Percentiles rank a stretch among this genome's conserved stretches.
These are phyloP conservation scores for Drosophila demipolita DNA, from an alignment of 2,888 invertebrate genomes.

Conservation along the genomic window DNA sequence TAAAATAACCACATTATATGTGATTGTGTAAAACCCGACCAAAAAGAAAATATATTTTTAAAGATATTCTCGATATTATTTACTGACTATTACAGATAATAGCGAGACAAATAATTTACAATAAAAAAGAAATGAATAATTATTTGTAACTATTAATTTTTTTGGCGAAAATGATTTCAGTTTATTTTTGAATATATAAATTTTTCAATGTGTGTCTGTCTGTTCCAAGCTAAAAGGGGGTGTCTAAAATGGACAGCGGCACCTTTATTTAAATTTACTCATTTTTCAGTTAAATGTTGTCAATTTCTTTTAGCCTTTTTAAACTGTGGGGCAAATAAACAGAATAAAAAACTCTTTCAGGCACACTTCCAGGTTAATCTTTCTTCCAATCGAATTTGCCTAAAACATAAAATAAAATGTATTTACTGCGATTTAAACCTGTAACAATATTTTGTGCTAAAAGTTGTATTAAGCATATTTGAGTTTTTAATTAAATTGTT, in stretches of 20 bases:
- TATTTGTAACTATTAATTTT: not conserved
- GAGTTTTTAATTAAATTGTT: not conserved
- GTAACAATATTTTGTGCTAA: not conserved
- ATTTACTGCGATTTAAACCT: not conserved
- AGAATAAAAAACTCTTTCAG: not conserved
- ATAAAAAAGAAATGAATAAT: not conserved
- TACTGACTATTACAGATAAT: not conserved
- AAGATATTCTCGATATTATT: not conserved
- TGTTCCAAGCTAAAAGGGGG: not conserved
- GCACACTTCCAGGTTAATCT: too few species aligned
- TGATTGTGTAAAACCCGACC: too few species aligned
- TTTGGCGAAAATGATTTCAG: not conserved
- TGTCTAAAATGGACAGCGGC: not conserved
- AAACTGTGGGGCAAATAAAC: not conserved
- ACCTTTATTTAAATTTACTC: slow-evolving; percentile 29
- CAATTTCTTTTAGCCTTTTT: not conserved
- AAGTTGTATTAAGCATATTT: not conserved
- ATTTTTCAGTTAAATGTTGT: slow-evolving; percentile 13
- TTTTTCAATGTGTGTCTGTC: not conserved
- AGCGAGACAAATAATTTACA: not conserved
- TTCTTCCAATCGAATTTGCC: not conserved
- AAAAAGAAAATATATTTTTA: not conserved
- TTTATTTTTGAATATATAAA: not conserved
- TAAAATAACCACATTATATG: not conserved
- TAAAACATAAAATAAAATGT: not conserved